Evolutionary conservation across 2,888 invertebrate species (phyloP).

Genomic region (Drosophila multiciliata): DNA sequence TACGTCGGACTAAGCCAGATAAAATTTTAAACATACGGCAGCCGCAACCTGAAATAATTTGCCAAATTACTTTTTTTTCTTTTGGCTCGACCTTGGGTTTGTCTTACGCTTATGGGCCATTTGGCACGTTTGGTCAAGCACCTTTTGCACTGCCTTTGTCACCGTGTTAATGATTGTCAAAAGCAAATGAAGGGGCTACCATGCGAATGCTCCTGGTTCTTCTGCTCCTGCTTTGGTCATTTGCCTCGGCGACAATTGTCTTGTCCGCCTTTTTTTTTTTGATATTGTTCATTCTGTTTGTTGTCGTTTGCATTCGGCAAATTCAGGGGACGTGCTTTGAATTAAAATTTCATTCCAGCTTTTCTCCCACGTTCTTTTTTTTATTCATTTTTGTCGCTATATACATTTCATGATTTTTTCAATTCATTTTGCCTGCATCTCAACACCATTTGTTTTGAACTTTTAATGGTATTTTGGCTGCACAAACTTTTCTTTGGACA

Average conservation of each 20-base stretch:
- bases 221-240: slow-evolving; percentile 47
- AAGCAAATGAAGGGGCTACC: slow-evolving; percentile 22
- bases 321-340: slow-evolving; percentile 74
- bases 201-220: slow-evolving; percentile 13
- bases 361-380: slow-evolving; percentile 43
- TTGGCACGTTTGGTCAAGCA: slow-evolving; percentile 76
- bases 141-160: slow-evolving; percentile 60
- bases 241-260: slow-evolving; percentile 72
- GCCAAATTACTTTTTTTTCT: slow-evolving; percentile 76
- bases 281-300: slow-evolving; percentile 63
- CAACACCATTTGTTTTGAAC: slow-evolving; percentile 65
- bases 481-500: slow-evolving; percentile 30
- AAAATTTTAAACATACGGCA: slow-evolving; percentile 76
- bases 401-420: slow-evolving; percentile 14
- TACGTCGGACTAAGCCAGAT: slow-evolving; percentile 52
- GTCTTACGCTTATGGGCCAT: slow-evolving; percentile 21
- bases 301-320: slow-evolving; percentile 71
- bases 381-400: slow-evolving; percentile 19
- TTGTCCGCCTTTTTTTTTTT: slow-evolving; percentile 74
- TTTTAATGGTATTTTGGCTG: slow-evolving; percentile 68
- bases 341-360: slow-evolving; percentile 68
- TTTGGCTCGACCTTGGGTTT: slow-evolving; percentile 59
- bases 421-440: slow-evolving; percentile 49
- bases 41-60: slow-evolving; percentile 78
- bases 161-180: slow-evolving; percentile 69